phyloP scores from a whole-genome alignment of 2,797 vertebrate genomes.

The Amblyraja radiata region DNA sequence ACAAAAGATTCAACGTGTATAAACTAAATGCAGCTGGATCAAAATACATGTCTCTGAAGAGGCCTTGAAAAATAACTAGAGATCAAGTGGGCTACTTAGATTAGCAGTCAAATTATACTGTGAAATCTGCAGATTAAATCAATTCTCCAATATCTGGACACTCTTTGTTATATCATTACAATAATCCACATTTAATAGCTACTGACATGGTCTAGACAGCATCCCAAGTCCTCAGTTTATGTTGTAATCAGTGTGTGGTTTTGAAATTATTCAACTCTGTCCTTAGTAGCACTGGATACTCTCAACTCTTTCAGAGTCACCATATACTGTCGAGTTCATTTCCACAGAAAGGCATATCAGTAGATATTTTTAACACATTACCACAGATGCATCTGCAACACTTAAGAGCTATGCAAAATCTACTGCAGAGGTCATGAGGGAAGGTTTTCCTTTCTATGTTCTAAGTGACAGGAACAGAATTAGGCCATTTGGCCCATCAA shows the following conservation, averaged over 20 bases:
- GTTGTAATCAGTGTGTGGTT: neutral
- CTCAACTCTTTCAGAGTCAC: slow-evolving; percentile 3
- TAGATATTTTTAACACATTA: neutral
- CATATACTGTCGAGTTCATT: slow-evolving; percentile 9
- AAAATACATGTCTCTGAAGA: neutral
- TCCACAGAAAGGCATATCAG: neutral
- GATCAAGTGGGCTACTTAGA: slow-evolving; percentile 23
- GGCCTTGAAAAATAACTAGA: slow-evolving; percentile 28
- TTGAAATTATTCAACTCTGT: slow-evolving; percentile 24
- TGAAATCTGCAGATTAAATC: neutral
- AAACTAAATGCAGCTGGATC: neutral
- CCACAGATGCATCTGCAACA: neutral
- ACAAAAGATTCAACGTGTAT: neutral
- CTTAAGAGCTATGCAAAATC: neutral
- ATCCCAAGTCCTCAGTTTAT: too few relatives aligned
- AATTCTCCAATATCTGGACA: neutral
- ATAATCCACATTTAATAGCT: neutral
- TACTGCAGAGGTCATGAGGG: neutral
- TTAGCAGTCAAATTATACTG: slow-evolving; percentile 21
- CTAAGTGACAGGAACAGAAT: too few relatives aligned
- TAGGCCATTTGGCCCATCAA: too few relatives aligned
- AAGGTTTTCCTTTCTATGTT: neutral
- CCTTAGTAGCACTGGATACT: neutral
- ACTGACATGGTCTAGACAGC: neutral
- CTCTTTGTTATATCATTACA: slow-evolving; percentile 8